Conservation (phyloP, 2,888 invertebrate genomes). For the Bimastos eiseni region DNA sequence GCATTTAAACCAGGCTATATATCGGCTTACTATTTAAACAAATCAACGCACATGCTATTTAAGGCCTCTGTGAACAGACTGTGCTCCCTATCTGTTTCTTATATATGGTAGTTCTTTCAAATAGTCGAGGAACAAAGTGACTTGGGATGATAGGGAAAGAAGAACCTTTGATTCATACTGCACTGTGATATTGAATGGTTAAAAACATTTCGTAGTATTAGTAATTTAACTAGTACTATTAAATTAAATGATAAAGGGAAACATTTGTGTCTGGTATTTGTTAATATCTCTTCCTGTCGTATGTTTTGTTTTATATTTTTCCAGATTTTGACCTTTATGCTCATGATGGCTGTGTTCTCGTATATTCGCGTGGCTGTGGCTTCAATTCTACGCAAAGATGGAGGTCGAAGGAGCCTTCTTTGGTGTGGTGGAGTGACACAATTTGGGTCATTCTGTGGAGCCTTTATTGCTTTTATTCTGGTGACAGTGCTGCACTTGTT, state of each 20-base stretch:
- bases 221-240: too few species aligned
- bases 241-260: too few species aligned
- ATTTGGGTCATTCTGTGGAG: slow-evolving; percentile 77
- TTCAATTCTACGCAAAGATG: slow-evolving; percentile 69
- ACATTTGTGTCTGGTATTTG: too few species aligned
- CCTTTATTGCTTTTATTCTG: slow-evolving; percentile 72
- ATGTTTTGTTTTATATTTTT: neutral
- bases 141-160: too few species aligned
- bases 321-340: slow-evolving; percentile 69
- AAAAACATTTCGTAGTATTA: neutral
- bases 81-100: too few species aligned
- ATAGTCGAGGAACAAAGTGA: too few species aligned
- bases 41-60: too few species aligned
- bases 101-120: too few species aligned
- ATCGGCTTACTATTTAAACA: slow-evolving; percentile 80
- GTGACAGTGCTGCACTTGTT: slow-evolving; percentile 67
- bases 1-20: slow-evolving; percentile 74
- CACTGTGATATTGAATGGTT: neutral
- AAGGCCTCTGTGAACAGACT: too few species aligned
- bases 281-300: too few species aligned
- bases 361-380: slow-evolving; percentile 80
- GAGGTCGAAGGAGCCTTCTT: slow-evolving; percentile 76
- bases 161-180: too few species aligned
- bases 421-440: slow-evolving; percentile 78
- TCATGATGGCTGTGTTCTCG: slow-evolving; percentile 72